Percentiles rank a stretch among this genome's conserved stretches.
These are phyloP conservation scores for Masticophis lateralis DNA, from an alignment of 2,797 vertebrate genomes.

Conservation along the genomic window DNA sequence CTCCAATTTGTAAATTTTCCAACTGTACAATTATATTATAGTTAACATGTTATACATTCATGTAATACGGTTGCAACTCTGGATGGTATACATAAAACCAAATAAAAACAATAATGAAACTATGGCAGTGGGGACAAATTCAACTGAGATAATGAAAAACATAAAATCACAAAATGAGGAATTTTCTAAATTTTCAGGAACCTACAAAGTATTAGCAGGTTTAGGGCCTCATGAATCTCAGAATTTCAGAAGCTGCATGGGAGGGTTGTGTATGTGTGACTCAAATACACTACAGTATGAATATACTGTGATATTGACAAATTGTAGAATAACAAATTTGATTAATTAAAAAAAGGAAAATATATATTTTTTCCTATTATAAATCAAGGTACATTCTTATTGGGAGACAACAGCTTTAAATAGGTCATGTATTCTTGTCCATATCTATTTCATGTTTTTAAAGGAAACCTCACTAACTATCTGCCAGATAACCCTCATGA, in stretches of 20 bases:
- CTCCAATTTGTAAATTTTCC: not conserved
- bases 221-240: not conserved
- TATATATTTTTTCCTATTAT: not conserved
- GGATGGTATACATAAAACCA: not conserved
- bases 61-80: not conserved
- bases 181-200: not conserved
- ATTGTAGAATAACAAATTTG: not conserved
- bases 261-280: too few species aligned
- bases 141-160: not conserved
- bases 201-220: not conserved
- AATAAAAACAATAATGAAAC: not conserved
- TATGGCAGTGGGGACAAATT: not conserved
- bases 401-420: fast-evolving
- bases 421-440: not conserved
- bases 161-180: not conserved
- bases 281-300: not conserved
- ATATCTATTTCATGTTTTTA: not conserved
- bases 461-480: not conserved
- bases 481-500: not conserved
- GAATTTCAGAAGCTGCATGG: not conserved
- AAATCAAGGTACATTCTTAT: not conserved
- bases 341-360: not conserved
- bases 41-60: not conserved
- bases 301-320: not conserved
- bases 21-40: not conserved